phyloP scores from a whole-genome alignment of 2,888 invertebrate genomes.

The Anorthoa munda region DNA sequence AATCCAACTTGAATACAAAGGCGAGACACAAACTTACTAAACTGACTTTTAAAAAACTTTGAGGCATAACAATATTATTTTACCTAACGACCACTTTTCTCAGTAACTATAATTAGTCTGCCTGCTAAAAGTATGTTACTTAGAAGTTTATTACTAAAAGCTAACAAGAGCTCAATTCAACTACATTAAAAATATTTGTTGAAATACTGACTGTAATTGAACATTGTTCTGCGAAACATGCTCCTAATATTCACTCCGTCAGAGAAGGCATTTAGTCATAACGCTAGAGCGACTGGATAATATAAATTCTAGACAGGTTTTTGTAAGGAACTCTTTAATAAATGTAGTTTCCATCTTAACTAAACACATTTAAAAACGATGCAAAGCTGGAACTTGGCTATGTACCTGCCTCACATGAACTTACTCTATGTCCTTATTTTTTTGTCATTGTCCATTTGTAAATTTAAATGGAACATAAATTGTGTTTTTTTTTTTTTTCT shows the following conservation, averaged over 20 bases:
- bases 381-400: neutral
- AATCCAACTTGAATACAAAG: neutral
- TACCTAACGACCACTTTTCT: neutral
- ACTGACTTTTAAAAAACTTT: neutral
- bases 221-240: neutral
- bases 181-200: neutral
- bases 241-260: neutral
- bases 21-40: neutral
- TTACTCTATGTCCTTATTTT: neutral
- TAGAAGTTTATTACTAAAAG: too few relatives aligned
- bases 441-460: neutral
- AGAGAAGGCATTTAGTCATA: neutral
- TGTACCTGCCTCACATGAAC: neutral
- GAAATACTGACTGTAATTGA: slow-evolving; percentile 1
- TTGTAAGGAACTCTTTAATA: neutral
- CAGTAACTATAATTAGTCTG: neutral
- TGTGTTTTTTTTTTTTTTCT: neutral
- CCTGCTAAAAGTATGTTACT: too few relatives aligned
- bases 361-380: neutral
- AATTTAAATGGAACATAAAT: neutral
- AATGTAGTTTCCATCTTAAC: neutral
- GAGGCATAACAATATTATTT: neutral
- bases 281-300: neutral
- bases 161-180: neutral
- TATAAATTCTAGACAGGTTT: neutral